Percentiles rank a stretch among this genome's conserved stretches.
phyloP scores from a whole-genome alignment of 2,113 vertebrate species.

The Hippoglossus stenolepis region DNA sequence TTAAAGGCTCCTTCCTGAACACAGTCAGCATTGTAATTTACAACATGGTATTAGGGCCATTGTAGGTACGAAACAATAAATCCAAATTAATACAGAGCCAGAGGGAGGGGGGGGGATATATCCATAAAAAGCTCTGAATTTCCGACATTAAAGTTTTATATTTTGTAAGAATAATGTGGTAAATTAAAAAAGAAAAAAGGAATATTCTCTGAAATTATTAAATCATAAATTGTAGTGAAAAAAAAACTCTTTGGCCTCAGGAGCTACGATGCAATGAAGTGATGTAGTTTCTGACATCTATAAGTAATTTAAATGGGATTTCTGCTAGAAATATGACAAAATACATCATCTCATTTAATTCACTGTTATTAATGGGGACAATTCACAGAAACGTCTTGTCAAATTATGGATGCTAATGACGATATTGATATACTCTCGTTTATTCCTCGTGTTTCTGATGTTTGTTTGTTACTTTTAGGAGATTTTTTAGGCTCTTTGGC shows the following conservation, averaged over 20 bases:
- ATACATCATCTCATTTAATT: no score
- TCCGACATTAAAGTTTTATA: background rate
- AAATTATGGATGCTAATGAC: no score
- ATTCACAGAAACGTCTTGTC: no score
- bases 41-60: background rate
- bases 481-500: no score
- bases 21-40: conserved; percentile 47
- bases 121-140: background rate
- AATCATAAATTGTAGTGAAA: background rate
- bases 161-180: background rate
- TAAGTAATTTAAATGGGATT: background rate
- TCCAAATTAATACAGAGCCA: background rate
- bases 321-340: background rate
- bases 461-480: no score
- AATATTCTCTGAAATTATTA: background rate
- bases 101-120: background rate
- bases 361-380: no score
- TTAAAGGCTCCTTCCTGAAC: conserved; percentile 62
- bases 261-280: background rate
- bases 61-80: background rate
- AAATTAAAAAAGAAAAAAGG: background rate
- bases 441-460: no score
- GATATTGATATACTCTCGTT: no score
- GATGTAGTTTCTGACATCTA: background rate
- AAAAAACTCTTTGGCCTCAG: background rate